Evolutionary conservation across 2,797 vertebrate species (phyloP).

Genomic region (Dicrostonyx torquatus): DNA sequence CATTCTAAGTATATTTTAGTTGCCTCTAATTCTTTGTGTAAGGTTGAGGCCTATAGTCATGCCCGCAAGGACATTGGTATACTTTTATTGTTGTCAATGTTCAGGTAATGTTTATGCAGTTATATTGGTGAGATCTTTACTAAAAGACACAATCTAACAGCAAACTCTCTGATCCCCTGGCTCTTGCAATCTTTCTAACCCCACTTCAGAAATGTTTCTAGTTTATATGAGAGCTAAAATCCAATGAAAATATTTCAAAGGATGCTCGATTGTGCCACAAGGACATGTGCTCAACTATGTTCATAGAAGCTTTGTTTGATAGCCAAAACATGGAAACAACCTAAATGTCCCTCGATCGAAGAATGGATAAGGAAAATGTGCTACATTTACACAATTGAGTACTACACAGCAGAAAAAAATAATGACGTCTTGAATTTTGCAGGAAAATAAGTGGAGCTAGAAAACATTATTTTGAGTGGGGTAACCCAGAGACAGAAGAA

Average conservation of each 20-base stretch:
- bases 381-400: too few species aligned
- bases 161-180: neutral
- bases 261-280: too few species aligned
- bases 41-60: neutral
- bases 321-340: too few species aligned
- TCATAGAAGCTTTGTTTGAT: too few species aligned
- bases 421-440: too few species aligned
- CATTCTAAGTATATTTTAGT: neutral
- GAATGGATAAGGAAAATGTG: too few species aligned
- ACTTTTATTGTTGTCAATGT: neutral
- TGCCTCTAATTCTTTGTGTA: neutral
- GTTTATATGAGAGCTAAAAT: neutral
- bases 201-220: neutral
- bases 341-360: too few species aligned
- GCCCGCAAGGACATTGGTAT: fast-evolving
- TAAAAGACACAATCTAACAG: neutral
- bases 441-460: too few species aligned
- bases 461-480: too few species aligned
- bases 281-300: too few species aligned
- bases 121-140: neutral
- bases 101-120: neutral
- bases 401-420: too few species aligned
- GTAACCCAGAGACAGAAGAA: too few species aligned
- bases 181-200: neutral
- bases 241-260: neutral